Base-by-base conservation (phyloP, 2,888 invertebrate species). In the Caenorhabditis macrosperma region DNA sequence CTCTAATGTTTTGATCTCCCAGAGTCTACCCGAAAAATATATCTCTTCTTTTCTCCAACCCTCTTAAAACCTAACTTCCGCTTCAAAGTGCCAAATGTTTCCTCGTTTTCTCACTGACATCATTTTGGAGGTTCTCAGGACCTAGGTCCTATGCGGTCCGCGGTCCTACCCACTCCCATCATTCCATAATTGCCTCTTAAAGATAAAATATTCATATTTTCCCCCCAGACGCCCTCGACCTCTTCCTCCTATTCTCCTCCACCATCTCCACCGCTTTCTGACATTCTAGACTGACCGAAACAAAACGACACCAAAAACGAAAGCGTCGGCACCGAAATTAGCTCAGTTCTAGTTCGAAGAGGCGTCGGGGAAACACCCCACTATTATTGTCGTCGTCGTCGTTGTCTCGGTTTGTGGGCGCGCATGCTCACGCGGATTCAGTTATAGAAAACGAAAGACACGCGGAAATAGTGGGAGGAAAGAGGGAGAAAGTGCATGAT, bases 201-300 rank as follows among this genome's bases (percentile, higher is more conserved):
- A 59, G 4, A 74, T 74, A 46, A 74, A 74, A 64, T 64, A 74
- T 74, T 74, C 64, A 74, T 74, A 64, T 74, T 64, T 63, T 61
- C 57, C 22, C 60, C 44, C 46, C 46, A n/a, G n/a, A n/a, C 0
- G 5, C 12, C 50, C 28, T 24, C n/a, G 2, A 7, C n/a, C 7
- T 46, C 28, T 61, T 20, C 28, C 15, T 30, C 28, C 30, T 17
- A 41, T 30, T 61, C 71, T 28, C 26, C 26, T 20, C n/a, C 28
- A 4, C n/a, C 15, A 24, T 30, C 30, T 48, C 44, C 48, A 48
- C 41, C 7, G 9, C 20, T 20, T 52, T 28, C 28, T 28, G 28
- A 52, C 12, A n/a, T 41, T 10, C 6, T 52, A 17, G 48, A 22
- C 24, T 3, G 5, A 10, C 9, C 24, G 46, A 17, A 24, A 52